Conservation (phyloP, 2,113 vertebrate species). For the Anguilla rostrata region DNA sequence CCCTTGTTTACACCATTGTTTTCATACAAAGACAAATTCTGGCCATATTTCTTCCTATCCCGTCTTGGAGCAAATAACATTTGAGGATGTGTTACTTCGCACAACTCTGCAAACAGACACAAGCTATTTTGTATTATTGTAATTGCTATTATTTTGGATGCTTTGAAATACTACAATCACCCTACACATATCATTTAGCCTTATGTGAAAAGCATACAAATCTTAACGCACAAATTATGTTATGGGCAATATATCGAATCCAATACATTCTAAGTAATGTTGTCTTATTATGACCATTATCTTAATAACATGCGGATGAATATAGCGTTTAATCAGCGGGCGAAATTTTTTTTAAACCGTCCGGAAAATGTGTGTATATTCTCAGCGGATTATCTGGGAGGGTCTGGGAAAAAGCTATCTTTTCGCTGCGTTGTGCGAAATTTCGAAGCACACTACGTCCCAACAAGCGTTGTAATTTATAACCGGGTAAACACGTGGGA, state of each 20-base stretch:
- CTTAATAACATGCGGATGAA: neutral
- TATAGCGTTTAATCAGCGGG: neutral
- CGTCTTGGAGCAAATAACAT: neutral
- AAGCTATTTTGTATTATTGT: neutral
- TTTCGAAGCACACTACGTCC: conserved; percentile 35
- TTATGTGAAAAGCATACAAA: neutral
- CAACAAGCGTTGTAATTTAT: conserved; percentile 58
- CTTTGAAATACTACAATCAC: neutral
- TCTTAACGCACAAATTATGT: neutral
- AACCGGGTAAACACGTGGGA: conserved; percentile 69
- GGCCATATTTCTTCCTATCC: neutral
- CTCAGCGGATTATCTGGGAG: conserved; percentile 9
- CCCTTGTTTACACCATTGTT: conserved; percentile 16
- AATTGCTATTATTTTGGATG: neutral
- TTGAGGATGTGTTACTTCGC: neutral
- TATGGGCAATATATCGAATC: neutral
- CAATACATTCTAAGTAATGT: neutral
- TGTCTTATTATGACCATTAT: neutral
- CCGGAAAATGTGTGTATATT: conserved; percentile 2
- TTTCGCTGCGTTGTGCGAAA: conserved; percentile 26
- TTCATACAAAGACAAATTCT: conserved; percentile 6
- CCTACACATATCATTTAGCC: too few relatives aligned
- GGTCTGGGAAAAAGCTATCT: conserved; percentile 52
- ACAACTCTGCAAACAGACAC: neutral
- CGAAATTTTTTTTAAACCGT: neutral